A percentile compares a stretch with the other conserved stretches of the same genome.
Evolutionary conservation across 2,888 invertebrate genomes (phyloP).

Genomic region (Pristionchus japonicus): DNA sequence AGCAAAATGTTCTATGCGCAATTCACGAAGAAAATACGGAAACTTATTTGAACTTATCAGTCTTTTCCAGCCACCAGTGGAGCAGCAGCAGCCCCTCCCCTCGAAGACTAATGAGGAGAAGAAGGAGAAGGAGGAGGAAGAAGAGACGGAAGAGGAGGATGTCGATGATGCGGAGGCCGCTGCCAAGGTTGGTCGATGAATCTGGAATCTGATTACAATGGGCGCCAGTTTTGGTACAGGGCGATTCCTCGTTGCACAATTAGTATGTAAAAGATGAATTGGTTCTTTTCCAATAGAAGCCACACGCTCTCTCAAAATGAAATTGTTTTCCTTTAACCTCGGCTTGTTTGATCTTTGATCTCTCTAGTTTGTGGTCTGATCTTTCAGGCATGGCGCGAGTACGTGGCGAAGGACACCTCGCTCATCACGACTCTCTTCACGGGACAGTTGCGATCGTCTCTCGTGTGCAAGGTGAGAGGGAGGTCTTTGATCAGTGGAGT

Average conservation of each 20-base stretch:
- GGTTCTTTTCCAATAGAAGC: too few species aligned
- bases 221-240: too few species aligned
- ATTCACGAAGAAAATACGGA: too few species aligned
- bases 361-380: too few species aligned
- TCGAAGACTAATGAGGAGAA: conserved; percentile 80
- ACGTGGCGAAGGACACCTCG: conserved; percentile 86
- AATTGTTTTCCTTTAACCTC: background rate
- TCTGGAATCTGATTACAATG: too few species aligned
- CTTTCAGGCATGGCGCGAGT: conserved; percentile 85
- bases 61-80: conserved; percentile 8
- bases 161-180: conserved; percentile 25
- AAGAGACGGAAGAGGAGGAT: conserved; percentile 77
- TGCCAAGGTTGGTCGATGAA: background rate
- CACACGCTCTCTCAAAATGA: too few species aligned
- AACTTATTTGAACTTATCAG: background rate
- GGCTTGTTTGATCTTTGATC: conserved; percentile 18
- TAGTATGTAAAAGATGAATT: too few species aligned
- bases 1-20: too few species aligned
- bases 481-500: conserved; percentile 81
- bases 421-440: conserved; percentile 92
- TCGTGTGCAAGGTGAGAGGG: conserved; percentile 85
- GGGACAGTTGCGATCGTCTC: conserved; percentile 91
- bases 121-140: conserved; percentile 84
- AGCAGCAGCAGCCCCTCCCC: background rate
- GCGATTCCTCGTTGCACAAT: too few species aligned